phyloP scores from a whole-genome alignment of 2,797 vertebrate genomes.

The Saxicola maurus region DNA sequence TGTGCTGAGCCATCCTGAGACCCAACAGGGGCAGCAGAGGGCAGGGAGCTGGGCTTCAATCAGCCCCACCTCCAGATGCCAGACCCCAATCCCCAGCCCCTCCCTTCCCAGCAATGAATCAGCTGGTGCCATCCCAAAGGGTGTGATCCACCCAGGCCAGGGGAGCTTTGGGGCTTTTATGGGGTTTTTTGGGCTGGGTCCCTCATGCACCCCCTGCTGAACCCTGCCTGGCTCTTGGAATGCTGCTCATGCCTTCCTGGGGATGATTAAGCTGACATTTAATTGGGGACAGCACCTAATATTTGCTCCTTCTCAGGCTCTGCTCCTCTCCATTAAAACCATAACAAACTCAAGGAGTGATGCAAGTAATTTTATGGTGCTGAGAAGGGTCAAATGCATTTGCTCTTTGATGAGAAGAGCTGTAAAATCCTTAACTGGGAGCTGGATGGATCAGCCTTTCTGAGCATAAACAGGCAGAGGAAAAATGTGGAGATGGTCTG shows the following conservation, averaged over 20 bases:
- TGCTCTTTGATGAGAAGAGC: slow-evolving; percentile 16
- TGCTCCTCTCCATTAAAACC: not conserved
- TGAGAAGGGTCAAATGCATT: slow-evolving; percentile 29
- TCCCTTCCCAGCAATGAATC: not conserved
- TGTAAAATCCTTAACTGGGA: slow-evolving; percentile 29
- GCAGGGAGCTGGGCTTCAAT: not conserved
- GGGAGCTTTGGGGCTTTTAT: not conserved
- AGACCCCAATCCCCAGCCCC: not conserved
- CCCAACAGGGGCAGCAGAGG: fast-evolving
- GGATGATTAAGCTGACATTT: not conserved
- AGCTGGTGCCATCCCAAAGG: not conserved
- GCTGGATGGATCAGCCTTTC: not conserved
- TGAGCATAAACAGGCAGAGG: not conserved
- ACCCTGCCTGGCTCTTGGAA: not conserved
- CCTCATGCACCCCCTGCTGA: fast-evolving
- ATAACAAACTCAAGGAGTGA: not conserved
- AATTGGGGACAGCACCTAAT: not conserved
- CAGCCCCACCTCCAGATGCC: not conserved
- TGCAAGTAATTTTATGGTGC: slow-evolving; percentile 11
- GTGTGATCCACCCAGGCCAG: not conserved
- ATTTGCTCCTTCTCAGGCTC: not conserved
- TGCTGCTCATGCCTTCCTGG: not conserved
- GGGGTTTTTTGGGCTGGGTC: not conserved
- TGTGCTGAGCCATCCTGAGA: not conserved
- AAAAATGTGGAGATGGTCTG: slow-evolving; percentile 11